Percentiles rank a stretch among this genome's conserved stretches.
phyloP scores from a whole-genome alignment of 2,888 invertebrate species.

The Ormyrus pomaceus region DNA sequence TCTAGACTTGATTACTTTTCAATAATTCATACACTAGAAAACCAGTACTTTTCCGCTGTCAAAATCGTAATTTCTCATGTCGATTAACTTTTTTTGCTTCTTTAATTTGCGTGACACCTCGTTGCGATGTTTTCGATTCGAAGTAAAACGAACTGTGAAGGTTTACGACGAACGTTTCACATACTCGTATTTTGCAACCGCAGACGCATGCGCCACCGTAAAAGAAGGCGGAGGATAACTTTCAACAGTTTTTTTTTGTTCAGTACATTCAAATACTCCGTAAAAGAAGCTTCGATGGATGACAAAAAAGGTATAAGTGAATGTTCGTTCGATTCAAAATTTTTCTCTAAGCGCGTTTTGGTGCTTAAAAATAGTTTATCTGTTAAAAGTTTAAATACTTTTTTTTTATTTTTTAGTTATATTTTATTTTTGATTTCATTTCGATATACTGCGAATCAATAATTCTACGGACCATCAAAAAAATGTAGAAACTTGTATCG shows the following conservation, averaged over 20 bases:
- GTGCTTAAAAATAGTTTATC: not conserved
- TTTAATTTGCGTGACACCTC: too few species aligned
- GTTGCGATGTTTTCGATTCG: too few species aligned
- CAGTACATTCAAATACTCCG: slow-evolving; percentile 4
- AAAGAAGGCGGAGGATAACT: not conserved
- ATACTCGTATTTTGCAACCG: not conserved
- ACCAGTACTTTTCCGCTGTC: too few species aligned
- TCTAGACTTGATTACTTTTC: too few species aligned
- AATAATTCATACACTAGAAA: too few species aligned
- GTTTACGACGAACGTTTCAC: not conserved
- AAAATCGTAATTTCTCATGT: too few species aligned
- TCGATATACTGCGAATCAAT: not conserved
- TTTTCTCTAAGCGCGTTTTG: too few species aligned
- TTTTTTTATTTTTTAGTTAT: not conserved
- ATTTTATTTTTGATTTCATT: not conserved
- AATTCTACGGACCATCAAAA: too few species aligned
- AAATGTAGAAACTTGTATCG: too few species aligned
- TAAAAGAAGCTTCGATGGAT: slow-evolving; percentile 22
- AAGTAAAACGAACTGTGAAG: too few species aligned
- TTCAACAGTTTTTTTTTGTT: not conserved
- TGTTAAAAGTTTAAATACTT: not conserved
- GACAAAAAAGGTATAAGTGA: not conserved
- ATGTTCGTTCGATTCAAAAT: too few species aligned
- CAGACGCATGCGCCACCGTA: slow-evolving; percentile 2
- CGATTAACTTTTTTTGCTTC: too few species aligned